Base-by-base conservation (phyloP, 2,888 invertebrate genomes). In the Dermolepida albohirtum region DNA sequence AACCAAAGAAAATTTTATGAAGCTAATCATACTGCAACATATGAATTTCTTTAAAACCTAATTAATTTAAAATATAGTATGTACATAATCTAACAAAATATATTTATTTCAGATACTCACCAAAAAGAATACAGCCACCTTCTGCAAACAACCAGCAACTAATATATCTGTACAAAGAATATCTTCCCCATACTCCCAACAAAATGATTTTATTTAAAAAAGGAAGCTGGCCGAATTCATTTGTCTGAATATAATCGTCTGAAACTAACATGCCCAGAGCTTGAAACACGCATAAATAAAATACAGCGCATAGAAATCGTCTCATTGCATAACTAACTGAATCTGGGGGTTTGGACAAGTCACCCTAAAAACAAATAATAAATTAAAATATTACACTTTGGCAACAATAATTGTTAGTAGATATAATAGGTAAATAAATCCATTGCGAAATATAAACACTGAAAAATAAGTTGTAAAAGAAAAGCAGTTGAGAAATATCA, bases 121-220 rank as follows among this genome's bases (percentile, higher is more conserved):
- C 89, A 73, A 88, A 85, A 69, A 87, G 79, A 74, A 88, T 89
- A 65, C 89, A 87, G 10, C 87, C 90, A 78, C 95, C 94, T 87
- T 95, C 95, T 2, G 95, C 90, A 16, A 98, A 85, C 50, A 98
- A 85, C 98, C 98, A 98, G 79, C 93, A 94, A 0, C 94, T 92
- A 57, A 97, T 92, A 79, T 98, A 98, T 81, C 97, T 97, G 82
- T 95, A 95, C 4, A 98, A 84, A 11, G 90, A 89, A 66, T 92
- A 87, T 79, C 95, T 91, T 0, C 93, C 96, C 95, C 96, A 97
- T 0, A 95, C 76, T 0, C 93, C 94, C 72, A 94, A 82, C 66
- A 92, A 83, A 14, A 92, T 79, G 70, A 91, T 88, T 65, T 89
- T 87, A 74, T 86, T 87, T 8, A 89, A 76, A 66, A 91, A 86